These are phyloP conservation scores for Chauna torquata DNA, from an alignment of 2,113 vertebrate species.

Conservation along the genomic window DNA sequence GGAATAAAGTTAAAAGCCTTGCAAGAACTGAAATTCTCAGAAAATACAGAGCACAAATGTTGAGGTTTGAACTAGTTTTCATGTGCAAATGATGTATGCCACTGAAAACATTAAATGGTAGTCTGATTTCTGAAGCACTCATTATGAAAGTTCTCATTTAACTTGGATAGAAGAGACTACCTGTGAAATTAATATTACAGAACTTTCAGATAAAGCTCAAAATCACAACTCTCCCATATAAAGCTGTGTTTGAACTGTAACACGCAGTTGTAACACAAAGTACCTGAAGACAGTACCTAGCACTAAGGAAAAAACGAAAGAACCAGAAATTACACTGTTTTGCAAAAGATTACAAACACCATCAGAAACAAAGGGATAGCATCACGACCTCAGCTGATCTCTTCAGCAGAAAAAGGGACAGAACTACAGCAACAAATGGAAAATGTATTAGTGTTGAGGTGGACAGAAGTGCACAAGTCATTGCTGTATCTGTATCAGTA, in stretches of 20 bases:
- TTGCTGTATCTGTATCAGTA: not conserved
- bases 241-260: not conserved
- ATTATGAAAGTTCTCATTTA: not conserved
- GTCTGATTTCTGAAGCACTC: not conserved
- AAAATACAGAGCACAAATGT: not conserved
- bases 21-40: not conserved
- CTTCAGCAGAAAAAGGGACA: not conserved
- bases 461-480: not conserved
- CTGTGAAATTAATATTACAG: not conserved
- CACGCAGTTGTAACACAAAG: no score
- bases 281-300: not conserved
- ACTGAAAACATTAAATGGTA: not conserved
- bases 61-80: conserved; percentile 8
- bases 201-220: not conserved
- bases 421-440: not conserved
- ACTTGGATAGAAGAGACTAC: not conserved
- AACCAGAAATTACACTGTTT: not conserved
- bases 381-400: rapidly evolving
- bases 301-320: not conserved
- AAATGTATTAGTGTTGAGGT: not conserved
- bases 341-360: not conserved
- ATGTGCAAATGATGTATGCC: not conserved
- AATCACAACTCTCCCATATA: not conserved
- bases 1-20: conserved; percentile 30
- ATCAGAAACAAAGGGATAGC: not conserved